These are phyloP conservation scores for Lucifuga dentata DNA, from an alignment of 2,113 vertebrate genomes.

Conservation along the genomic window DNA sequence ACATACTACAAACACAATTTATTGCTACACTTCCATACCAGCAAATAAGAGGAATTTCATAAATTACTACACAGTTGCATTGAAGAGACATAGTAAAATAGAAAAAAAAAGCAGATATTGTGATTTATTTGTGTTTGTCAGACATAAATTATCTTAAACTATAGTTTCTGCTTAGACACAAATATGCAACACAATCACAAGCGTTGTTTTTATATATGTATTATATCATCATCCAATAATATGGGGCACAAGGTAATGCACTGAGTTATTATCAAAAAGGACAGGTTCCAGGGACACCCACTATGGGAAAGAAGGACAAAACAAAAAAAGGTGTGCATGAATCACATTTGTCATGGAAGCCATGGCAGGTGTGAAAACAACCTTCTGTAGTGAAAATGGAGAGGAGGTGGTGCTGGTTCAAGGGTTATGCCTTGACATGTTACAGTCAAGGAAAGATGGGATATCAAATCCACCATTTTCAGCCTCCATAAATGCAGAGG, in stretches of 20 bases:
- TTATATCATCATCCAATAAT: neutral
- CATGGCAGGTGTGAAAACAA: slow-evolving; percentile 51
- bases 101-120: too few relatives aligned
- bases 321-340: slow-evolving; percentile 40
- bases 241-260: neutral
- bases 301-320: slow-evolving; percentile 3
- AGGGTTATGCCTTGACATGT: slow-evolving; percentile 28
- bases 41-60: too few relatives aligned
- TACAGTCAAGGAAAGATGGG: slow-evolving; percentile 20
- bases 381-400: slow-evolving; percentile 49
- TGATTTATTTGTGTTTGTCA: too few relatives aligned
- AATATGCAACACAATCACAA: too few relatives aligned
- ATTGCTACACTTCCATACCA: too few relatives aligned
- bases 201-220: too few relatives aligned
- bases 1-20: too few relatives aligned
- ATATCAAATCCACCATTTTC: slow-evolving; percentile 29
- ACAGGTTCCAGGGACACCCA: slow-evolving; percentile 10
- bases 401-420: slow-evolving; percentile 25
- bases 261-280: slow-evolving; percentile 11
- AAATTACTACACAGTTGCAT: too few relatives aligned
- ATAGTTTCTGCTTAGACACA: too few relatives aligned
- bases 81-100: too few relatives aligned
- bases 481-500: slow-evolving; percentile 16
- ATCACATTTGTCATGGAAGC: slow-evolving; percentile 43
- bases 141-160: too few relatives aligned